Conservation (phyloP, 2,888 invertebrate genomes). For the Acleris cristana region DNA sequence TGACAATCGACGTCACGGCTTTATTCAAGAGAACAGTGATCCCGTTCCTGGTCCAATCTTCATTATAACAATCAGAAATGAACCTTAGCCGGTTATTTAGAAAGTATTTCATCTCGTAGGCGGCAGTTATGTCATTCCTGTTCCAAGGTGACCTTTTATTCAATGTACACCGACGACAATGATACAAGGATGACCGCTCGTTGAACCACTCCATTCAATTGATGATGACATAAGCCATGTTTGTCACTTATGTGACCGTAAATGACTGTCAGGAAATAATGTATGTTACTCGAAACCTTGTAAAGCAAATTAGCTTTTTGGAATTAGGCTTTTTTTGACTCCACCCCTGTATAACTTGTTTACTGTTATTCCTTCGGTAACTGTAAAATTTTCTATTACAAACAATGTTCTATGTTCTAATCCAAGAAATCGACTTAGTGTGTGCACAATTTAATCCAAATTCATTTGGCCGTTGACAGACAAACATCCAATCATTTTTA, state of each 20-base stretch:
- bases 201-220: conserved; percentile 27
- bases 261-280: conserved; percentile 8
- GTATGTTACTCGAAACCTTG: neutral
- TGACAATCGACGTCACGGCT: conserved; percentile 26
- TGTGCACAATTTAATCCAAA: too few species aligned
- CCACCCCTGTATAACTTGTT: too few species aligned
- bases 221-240: conserved; percentile 26
- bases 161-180: conserved; percentile 36
- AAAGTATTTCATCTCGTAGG: conserved; percentile 3
- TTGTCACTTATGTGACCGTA: conserved; percentile 9
- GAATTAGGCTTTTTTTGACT: too few species aligned
- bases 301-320: too few species aligned
- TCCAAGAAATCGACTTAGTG: too few species aligned
- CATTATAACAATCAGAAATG: conserved; percentile 3
- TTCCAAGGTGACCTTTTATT: conserved; percentile 22
- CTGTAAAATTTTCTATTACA: too few species aligned
- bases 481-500: too few species aligned
- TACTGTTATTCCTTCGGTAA: too few species aligned
- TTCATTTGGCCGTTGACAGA: too few species aligned
- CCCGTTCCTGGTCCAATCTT: conserved; percentile 7
- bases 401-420: too few species aligned
- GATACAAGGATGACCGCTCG: conserved; percentile 35
- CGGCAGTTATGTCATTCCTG: conserved; percentile 15
- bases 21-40: conserved; percentile 14
- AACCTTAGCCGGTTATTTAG: neutral